Evolutionary conservation across 2,113 vertebrate genomes (phyloP).

Genomic region (Seriola dumerili): DNA sequence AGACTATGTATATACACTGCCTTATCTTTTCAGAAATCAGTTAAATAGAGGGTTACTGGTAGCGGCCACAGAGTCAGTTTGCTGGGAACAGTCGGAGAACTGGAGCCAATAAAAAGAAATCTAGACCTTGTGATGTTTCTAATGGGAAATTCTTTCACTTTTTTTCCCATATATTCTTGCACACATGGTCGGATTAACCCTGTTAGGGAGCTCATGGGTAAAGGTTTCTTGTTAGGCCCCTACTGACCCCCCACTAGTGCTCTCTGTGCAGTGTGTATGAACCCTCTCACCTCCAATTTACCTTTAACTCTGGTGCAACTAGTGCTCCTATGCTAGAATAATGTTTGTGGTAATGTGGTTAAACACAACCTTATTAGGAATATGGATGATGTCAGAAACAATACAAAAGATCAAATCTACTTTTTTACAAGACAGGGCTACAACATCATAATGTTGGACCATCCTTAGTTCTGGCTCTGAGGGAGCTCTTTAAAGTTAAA

Average conservation of each 20-base stretch:
- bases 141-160: conserved; percentile 24
- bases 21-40: conserved; percentile 42
- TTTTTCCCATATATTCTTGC: conserved; percentile 5
- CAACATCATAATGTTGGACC: background rate
- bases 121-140: conserved; percentile 3
- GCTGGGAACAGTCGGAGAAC: background rate
- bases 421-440: background rate
- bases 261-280: background rate
- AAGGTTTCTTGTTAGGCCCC: background rate
- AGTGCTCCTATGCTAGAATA: background rate
- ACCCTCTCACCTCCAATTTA: background rate
- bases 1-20: background rate
- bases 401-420: background rate
- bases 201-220: background rate
- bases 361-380: background rate
- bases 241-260: background rate
- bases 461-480: background rate
- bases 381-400: background rate
- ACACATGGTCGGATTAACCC: background rate
- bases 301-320: background rate
- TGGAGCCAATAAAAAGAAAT: conserved; percentile 44
- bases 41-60: conserved; percentile 27
- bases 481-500: background rate
- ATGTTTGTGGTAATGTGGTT: background rate
- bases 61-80: conserved; percentile 16